Evolutionary conservation across 2,113 vertebrate genomes (phyloP), one percentile per base, ranked within the genome.

Genomic region (Caloenas nicobarica): DNA sequence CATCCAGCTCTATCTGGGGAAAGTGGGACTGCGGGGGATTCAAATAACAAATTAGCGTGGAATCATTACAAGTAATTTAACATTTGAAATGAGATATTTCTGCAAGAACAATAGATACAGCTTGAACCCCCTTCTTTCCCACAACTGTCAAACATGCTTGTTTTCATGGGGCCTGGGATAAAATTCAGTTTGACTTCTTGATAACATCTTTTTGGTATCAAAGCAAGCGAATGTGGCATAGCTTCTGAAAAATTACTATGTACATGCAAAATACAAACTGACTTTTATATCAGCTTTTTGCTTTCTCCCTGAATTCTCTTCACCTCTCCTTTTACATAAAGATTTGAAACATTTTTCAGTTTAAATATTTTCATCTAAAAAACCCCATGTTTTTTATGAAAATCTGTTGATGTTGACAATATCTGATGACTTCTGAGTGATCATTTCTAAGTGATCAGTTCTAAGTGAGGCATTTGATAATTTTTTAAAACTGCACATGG

Each of bases 21-120:
- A 92, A 95, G 40, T 54, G 17, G 46, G 31, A 38, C 50, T 82
- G 54, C 21, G 77, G 46, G 23, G 58, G 91, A 89, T 72, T 95
- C 94, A 95, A 95, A 94, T 96, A 95, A 91, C 94, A 95, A 95
- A 93, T 89, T 77, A 95, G 57, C 66, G 66, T 61, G 36, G 65
- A 93, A 85, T 70, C 50, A 88, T 94, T 89, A 95, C 0, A 4
- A 80, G 87, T 62, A 88, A 93, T 94, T 94, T 85, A 82, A 89
- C 53, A 82, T 96, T 11, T 91, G 89, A 91, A 94, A 92, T 33
- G 21, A 89, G 93, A 85, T 95, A 78, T 96, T 96, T 96, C 68
- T 96, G 40, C 71, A 70, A 0, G 5, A 94, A 94, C 84, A 95
- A 92, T 88, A 82, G 91, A 80, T 89, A 54, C 44, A 58, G 60